Evolutionary conservation across 1,140 invertebrate species (phyloP).

Genomic region (Caenorhabditis inopinata): DNA sequence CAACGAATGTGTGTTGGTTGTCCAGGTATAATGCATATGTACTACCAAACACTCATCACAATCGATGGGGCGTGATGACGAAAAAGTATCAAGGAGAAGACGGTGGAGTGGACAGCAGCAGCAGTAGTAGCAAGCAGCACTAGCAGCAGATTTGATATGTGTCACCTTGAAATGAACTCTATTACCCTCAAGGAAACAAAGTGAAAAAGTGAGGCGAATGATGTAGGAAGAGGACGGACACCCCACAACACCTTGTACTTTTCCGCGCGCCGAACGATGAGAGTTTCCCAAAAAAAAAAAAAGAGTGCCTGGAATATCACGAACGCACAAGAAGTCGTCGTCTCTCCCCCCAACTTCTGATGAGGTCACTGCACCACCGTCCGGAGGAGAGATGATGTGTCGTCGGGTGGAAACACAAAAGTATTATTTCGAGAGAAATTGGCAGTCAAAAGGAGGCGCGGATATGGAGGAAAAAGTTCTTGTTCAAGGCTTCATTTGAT

Average conservation of each 20-base stretch:
- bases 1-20: too few species aligned
- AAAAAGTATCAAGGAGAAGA: background rate
- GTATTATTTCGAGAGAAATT: background rate
- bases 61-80: conserved; percentile 16
- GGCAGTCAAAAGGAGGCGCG: background rate
- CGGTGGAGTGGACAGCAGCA: too few species aligned
- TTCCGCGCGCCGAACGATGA: background rate
- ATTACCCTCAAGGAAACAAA: conserved; percentile 23
- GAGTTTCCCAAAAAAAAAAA: background rate
- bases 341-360: background rate
- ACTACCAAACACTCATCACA: conserved; percentile 17
- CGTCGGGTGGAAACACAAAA: background rate
- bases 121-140: too few species aligned
- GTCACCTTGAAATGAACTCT: conserved; percentile 24
- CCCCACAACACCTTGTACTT: conserved; percentile 12
- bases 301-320: conserved; percentile 14
- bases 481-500: conserved; percentile 29
- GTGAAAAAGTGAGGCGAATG: conserved; percentile 21
- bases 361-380: conserved; percentile 4
- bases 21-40: too few species aligned
- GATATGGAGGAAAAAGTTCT: background rate
- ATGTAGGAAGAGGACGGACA: background rate
- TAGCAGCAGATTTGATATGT: background rate
- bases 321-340: background rate
- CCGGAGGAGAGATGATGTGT: background rate